Base-by-base conservation (phyloP, 2,113 vertebrate species). In the Gnathonemus echidnorhynchus region DNA sequence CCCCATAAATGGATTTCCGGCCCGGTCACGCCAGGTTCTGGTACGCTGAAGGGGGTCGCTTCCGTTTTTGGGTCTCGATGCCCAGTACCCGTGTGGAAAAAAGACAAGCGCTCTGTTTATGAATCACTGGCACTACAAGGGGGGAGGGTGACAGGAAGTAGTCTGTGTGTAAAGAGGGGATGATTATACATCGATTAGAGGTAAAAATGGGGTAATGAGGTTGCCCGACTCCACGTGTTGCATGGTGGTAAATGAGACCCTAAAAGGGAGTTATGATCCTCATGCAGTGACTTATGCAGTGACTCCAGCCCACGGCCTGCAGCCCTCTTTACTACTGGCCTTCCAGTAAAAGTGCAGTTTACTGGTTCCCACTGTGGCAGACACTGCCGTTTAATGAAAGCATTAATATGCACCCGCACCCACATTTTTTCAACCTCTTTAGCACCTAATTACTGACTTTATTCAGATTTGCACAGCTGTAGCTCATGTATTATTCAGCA, bases 401-500 rank as follows among this genome's bases (percentile, higher is more conserved):
- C 92, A 95, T 96, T 96, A 95, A 94, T 94, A 95, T 95, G 95
- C 95, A 91, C 90, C 91, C 90, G 91, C 90, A 90, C 93, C 94
- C 53, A 56, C 53, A 90, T 93, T 92, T 90, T 93, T 88, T 91
- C 93, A 92, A 94, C 93, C 94, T 94, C 95, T 95, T 95, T 95
- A 95, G 93, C 93, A 93, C 94, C 93, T 94, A 95, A 96, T 96
- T 95, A 94, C 94, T 92, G 90, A 88, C 92, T 93, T 95, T 94
- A 94, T 96, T 95, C 95, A 94, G 94, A 95, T 95, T 94, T 95
- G 95, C 95, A 93, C 95, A 95, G 95, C 95, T 95, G 95, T 95
- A 95, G 89, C 95, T 96, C 94, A 96, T 96, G 95, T 95, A 94
- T 96, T 96, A 96, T 96, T 95, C 95, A 96, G 93, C 93, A 95